Percentiles rank a stretch among this genome's conserved stretches.
Conservation (phyloP, 2,797 vertebrate genomes). For the Micropoecilia bifurca region DNA sequence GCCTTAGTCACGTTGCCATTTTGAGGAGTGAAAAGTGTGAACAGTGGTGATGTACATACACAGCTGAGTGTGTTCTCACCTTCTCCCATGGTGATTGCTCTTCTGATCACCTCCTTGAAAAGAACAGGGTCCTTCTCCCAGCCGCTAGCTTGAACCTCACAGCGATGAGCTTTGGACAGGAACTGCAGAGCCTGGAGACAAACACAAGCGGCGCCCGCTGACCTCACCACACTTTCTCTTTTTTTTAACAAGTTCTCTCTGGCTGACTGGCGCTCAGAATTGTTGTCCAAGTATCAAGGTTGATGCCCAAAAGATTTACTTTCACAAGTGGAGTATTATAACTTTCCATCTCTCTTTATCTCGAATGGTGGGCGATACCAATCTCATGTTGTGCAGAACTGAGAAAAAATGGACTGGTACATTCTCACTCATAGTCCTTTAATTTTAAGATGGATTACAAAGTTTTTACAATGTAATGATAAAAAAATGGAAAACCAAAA, state of each 20-base stretch:
- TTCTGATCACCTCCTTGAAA: slow-evolving; percentile 87
- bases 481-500: background rate
- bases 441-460: background rate
- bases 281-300: too few relatives aligned
- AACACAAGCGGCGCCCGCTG: background rate
- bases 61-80: slow-evolving; percentile 74
- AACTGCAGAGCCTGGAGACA: slow-evolving; percentile 88
- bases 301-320: too few relatives aligned
- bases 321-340: too few relatives aligned
- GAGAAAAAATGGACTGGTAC: background rate
- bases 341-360: too few relatives aligned
- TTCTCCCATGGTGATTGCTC: slow-evolving; percentile 85
- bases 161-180: slow-evolving; percentile 92
- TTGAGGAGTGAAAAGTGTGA: background rate
- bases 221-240: background rate
- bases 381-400: background rate
- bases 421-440: background rate
- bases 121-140: slow-evolving; percentile 89
- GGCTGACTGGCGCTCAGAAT: too few relatives aligned
- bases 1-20: background rate
- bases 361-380: too few relatives aligned
- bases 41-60: background rate
- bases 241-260: too few relatives aligned
- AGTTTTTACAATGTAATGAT: background rate
- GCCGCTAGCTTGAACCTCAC: slow-evolving; percentile 85